Base-by-base conservation (phyloP, 2,797 vertebrate genomes). In the Allobates femoralis region DNA sequence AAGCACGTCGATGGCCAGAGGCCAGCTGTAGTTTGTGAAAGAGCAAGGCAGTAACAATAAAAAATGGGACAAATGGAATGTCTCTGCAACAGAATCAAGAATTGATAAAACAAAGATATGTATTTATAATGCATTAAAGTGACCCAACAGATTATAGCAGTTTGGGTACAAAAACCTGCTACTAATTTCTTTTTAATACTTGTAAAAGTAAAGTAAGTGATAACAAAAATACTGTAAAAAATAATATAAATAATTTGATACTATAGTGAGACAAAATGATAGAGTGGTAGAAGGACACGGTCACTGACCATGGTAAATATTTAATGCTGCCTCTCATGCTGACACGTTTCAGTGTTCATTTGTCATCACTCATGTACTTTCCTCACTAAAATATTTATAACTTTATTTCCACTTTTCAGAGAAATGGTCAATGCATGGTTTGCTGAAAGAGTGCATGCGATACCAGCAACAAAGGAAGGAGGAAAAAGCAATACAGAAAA, bases 341-440 rank as follows among this genome's bases (percentile, higher is more conserved):
- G 79, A 76, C 79, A 86, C 71, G n/a, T 80, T 80, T 80, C 53
- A 41, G 55, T 37, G 55, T 79, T 79, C 71, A 71, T 76, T 58
- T 78, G 32, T 14, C 56, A 83, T 83, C 79, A n/a, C 51, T 67
- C 73, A 69, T 32, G n/a, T 81, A 16, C 73, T 69, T 58, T 41
- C 26, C 77, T 16, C 4, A 28, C 55, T 87, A 64, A 2, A 15
- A 51, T n/a, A 28, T 60, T 89, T 5, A 80, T 64, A 30, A 51
- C 16, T 62, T 77, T 8, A 83, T 87, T 89, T 62, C 21, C 84
- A 90, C 90, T 86, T 92, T 89, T 76, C 90, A 99, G 98, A 96
- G 98, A 99, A 94, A 99, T 99, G 97, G 97, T 99, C 94, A 99
- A 99, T 85, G 96, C 96, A 90, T 99, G 98, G 98, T 99, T 99